Evolutionary conservation across 2,888 invertebrate species (phyloP), one percentile per base, ranked within the genome.

Genomic region (Epiblema foenella): DNA sequence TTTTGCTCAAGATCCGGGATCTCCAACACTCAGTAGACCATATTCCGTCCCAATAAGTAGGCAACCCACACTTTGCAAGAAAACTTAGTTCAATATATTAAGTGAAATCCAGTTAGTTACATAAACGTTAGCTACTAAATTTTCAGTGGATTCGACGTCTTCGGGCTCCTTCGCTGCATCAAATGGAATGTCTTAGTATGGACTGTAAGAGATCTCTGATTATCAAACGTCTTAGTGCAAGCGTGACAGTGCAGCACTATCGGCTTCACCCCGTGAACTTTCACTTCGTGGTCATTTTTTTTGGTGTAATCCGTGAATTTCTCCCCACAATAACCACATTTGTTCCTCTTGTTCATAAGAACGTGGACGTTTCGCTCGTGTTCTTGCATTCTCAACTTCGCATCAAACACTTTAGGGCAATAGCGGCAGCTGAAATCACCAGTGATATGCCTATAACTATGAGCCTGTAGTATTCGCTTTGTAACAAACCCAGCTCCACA

Each of bases 401-500:
- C 85, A 59, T 85, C 80, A 59, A 85, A 88, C 0, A 82, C 74
- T 74, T 88, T 88, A 0, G 74, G 64, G 52, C 88, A 88, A 17
- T 78, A 75, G 0, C 79, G 72, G 49, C 88, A 88, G 0, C 71
- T 73, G 49, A 84, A 72, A 84, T 2, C 76, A 0, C 91, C 91
- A 0, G 81, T 87, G 46, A 82, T 83, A 60, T 90, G 90, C 1
- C 89, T 82, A 18, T 86, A 86, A 4, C 83, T 81, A 64, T 89
- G 89, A 0, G 83, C 81, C 42, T 82, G 75, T 10, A 82, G 74
- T 4, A 79, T 81, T 0, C 80, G 75, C 56, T 81, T 89, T 62
- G 89, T 90, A 0, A 93, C 89, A 86, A 87, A 89, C 0, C 93
- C 93, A n/a, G 90, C 88, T 1, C 89, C 86, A 73, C 94, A 94